These are phyloP conservation scores for Epinephelus cyanopodus DNA, from an alignment of 2,113 vertebrate genomes.

Conservation along the genomic window DNA sequence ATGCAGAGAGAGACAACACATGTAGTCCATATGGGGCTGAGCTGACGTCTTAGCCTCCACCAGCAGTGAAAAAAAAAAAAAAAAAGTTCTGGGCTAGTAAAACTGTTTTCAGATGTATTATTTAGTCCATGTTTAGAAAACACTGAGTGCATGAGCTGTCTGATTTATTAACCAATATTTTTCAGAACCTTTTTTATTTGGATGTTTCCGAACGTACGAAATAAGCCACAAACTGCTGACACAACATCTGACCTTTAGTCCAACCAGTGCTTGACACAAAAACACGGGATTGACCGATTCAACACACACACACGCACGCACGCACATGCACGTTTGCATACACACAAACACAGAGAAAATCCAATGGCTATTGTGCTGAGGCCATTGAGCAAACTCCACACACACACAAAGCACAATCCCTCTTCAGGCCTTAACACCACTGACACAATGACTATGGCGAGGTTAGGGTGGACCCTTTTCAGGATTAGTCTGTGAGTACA, in stretches of 20 bases:
- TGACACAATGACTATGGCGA: conserved; percentile 78
- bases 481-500: conserved; percentile 85
- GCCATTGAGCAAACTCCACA: conserved; percentile 59
- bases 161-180: conserved; percentile 52
- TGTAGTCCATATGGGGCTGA: conserved; percentile 76
- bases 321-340: not conserved
- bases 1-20: conserved; percentile 71
- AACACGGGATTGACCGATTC: conserved; percentile 16
- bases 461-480: conserved; percentile 81
- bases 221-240: conserved; percentile 39
- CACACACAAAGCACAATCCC: conserved; percentile 68
- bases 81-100: conserved; percentile 1
- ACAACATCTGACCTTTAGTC: conserved; percentile 46
- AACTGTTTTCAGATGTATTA: conserved; percentile 67
- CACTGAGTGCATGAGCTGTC: conserved; percentile 40
- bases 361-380: conserved; percentile 58
- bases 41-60: conserved; percentile 47
- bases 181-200: conserved; percentile 23
- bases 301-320: not conserved
- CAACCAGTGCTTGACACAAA: conserved; percentile 32
- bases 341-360: conserved; percentile 22
- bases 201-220: conserved; percentile 11
- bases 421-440: conserved; percentile 66
- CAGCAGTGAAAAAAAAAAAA: conserved; percentile 13
- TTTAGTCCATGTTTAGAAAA: conserved; percentile 55